Base-by-base conservation (phyloP, 2,888 invertebrate species). In the Synanthedon andrenaeformis region DNA sequence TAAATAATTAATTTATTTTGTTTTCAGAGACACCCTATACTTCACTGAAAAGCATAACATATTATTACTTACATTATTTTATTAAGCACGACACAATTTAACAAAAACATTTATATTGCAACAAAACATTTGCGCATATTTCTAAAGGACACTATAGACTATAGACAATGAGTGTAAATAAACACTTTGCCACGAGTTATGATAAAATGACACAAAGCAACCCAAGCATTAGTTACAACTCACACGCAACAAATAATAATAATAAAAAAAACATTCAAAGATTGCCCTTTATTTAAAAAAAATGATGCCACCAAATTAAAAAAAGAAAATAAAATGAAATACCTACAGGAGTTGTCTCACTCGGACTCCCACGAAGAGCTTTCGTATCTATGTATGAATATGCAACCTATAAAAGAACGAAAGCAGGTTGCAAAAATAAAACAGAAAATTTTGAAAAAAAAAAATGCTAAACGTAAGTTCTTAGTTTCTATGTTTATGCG, bases 281-380 rank as follows among this genome's bases (percentile, higher is more conserved):
- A 17, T 45, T 53, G 57, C 51, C 57, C 53, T 52, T 35, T 35
- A 45, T 55, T 55, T 11, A 49, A 17, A 54, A 42, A 51, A 57
- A 51, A 64, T 53, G 23, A 23, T 55, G 56, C 60, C 62, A 51
- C 8, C 4, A 49, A n/a, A 45, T 45, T 14, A n/a, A 71, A 61
- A 65, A 66, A 65, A 67, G 72, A 72, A 69, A 68, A 72, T 65
- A 72, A 74, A 76, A 68, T 63, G 64, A 66, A 89, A 90, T 92
- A 92, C 92, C 90, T 92, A 93, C 92, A 85, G 92, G 92, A 65
- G 90, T 90, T 70, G 83, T 87, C 78, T 92, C 93, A 88, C 88
- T 83, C 86, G 88, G 63, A 69, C 74, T 76, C 73, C 74, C 78
- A 59, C 82, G 80, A 54, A 72, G 76, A 77, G 74, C 73, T 77